Percentiles rank a stretch among this genome's conserved stretches.
Evolutionary conservation across 2,888 invertebrate species (phyloP).

Genomic region (Lasioglossum villosulum): DNA sequence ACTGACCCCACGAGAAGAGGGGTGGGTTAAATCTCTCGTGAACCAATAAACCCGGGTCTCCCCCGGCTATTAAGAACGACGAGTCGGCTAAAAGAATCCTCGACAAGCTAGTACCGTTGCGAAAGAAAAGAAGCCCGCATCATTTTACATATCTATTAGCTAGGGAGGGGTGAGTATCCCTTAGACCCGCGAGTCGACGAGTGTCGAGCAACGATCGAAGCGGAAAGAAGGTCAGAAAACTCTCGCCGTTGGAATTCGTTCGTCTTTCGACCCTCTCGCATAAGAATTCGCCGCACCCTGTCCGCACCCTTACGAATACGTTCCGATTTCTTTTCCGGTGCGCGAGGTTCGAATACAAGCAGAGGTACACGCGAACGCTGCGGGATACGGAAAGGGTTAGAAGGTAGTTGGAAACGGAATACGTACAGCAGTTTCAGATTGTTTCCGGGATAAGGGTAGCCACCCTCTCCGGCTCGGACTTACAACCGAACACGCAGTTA

Average conservation of each 20-base stretch:
- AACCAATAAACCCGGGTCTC: constrained; percentile 35
- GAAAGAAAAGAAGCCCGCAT: constrained; percentile 10
- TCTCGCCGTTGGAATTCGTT: background rate
- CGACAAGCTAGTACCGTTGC: background rate
- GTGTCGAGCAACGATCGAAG: constrained; percentile 10
- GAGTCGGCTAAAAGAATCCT: background rate
- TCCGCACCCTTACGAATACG: background rate
- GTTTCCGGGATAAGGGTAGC: constrained; percentile 67
- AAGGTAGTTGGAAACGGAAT: constrained; percentile 41
- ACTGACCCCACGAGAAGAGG: background rate
- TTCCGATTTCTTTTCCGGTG: background rate
- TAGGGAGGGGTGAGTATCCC: background rate
- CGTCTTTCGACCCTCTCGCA: background rate
- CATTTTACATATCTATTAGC: constrained; percentile 36
- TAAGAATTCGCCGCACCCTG: background rate
- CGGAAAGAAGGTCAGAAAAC: constrained; percentile 4
- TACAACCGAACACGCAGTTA: constrained; percentile 74
- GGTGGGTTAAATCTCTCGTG: constrained; percentile 39
- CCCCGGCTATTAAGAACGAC: constrained; percentile 15
- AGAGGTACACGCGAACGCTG: background rate
- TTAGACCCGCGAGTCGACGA: background rate
- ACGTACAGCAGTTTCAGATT: constrained; percentile 70
- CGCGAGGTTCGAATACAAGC: background rate
- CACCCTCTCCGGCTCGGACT: constrained; percentile 59
- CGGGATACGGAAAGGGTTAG: constrained; percentile 1